Percentiles rank a stretch among this genome's conserved stretches.
These are phyloP conservation scores for Ceratosolen solmsi DNA, from an alignment of 1,140 invertebrate species.

Conservation along the genomic window DNA sequence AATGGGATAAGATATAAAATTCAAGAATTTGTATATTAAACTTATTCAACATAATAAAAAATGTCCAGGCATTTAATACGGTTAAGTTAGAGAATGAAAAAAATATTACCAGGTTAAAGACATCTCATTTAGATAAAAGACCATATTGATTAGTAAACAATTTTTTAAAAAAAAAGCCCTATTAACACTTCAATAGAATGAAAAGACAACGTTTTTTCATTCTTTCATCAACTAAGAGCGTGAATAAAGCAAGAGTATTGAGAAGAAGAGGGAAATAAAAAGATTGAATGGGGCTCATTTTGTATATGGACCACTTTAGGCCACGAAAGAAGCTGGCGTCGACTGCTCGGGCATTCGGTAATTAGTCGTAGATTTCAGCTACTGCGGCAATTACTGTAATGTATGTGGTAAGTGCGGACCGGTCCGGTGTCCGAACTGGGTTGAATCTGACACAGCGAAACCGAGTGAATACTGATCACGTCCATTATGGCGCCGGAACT, in stretches of 20 bases:
- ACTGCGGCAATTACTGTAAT: conserved; percentile 51
- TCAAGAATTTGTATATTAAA: no score
- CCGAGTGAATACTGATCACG: conserved; percentile 53
- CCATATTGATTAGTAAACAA: no score
- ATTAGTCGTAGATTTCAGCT: conserved; percentile 50
- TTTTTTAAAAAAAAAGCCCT: no score
- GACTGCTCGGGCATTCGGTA: conserved; percentile 34
- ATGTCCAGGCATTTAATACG: no score
- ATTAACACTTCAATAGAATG: no score
- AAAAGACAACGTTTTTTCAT: neutral
- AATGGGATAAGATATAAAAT: no score
- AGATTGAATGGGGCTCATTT: conserved; percentile 18
- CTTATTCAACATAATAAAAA: no score
- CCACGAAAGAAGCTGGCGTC: neutral
- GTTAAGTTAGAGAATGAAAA: no score
- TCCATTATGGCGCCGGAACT: conserved; percentile 46
- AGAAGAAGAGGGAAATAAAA: conserved; percentile 14
- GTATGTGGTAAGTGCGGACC: conserved; percentile 27
- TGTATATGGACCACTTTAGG: conserved; percentile 35
- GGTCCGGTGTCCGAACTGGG: conserved; percentile 41
- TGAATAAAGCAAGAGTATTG: neutral
- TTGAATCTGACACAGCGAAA: conserved; percentile 54
- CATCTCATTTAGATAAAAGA: no score
- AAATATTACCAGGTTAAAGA: no score
- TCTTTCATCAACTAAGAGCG: neutral